These are phyloP conservation scores for Danaus chrysippus DNA, from an alignment of 2,888 invertebrate species.

Conservation along the genomic window DNA sequence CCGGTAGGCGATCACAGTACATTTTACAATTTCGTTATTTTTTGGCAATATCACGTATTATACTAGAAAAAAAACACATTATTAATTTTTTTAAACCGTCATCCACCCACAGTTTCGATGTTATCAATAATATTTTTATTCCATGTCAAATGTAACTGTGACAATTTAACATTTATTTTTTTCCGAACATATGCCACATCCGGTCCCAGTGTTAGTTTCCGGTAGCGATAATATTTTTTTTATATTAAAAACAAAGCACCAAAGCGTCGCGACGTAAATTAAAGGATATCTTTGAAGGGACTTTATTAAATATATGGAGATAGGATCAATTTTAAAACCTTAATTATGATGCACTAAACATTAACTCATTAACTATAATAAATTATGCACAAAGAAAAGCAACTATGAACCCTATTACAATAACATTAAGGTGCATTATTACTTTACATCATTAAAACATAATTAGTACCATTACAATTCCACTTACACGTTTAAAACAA, in stretches of 20 bases:
- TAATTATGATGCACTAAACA: too few relatives aligned
- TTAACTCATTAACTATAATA: too few relatives aligned
- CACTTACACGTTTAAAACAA: too few relatives aligned
- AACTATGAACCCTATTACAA: too few relatives aligned
- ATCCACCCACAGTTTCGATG: too few relatives aligned
- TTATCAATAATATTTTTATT: too few relatives aligned
- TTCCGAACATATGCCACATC: conserved; percentile 26
- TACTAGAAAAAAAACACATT: conserved; percentile 29
- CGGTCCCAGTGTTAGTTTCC: conserved; percentile 31
- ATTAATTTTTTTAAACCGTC: background rate
- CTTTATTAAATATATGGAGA: conserved; percentile 24
- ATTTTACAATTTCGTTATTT: conserved; percentile 27
- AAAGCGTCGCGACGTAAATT: conserved; percentile 21
- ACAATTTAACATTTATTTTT: conserved; percentile 21
- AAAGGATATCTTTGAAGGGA: conserved; percentile 25
- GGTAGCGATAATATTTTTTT: conserved; percentile 28
- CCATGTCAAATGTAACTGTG: background rate
- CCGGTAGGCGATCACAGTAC: conserved; percentile 69
- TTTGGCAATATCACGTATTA: conserved; percentile 28
- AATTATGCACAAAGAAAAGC: too few relatives aligned
- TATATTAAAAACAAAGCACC: conserved; percentile 21
- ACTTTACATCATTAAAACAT: too few relatives aligned
- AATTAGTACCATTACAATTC: too few relatives aligned
- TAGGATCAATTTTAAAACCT: conserved; percentile 11
- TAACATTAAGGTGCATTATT: too few relatives aligned